phyloP scores from a whole-genome alignment of 2,113 vertebrate genomes.

The Lutjanus erythropterus region DNA sequence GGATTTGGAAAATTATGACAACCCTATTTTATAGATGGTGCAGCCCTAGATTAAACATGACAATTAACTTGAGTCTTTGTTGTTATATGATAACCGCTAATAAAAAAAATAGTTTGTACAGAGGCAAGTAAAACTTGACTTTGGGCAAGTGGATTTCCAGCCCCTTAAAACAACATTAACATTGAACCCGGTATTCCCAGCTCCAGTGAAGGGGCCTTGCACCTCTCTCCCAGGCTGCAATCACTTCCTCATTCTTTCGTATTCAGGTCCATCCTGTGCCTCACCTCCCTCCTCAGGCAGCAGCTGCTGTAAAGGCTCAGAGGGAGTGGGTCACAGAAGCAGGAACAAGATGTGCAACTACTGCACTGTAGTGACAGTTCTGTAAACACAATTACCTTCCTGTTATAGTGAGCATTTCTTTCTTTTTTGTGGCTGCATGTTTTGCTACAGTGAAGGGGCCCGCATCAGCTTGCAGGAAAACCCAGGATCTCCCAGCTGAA shows the following conservation, averaged over 20 bases:
- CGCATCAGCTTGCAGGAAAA: slow-evolving; percentile 76
- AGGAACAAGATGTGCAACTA: slow-evolving; percentile 50
- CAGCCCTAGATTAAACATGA: too few species aligned
- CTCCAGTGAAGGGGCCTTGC: not conserved
- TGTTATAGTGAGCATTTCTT: slow-evolving; percentile 6
- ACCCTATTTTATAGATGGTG: too few species aligned
- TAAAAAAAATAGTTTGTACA: too few species aligned
- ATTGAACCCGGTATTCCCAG: too few species aligned
- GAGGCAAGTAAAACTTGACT: too few species aligned
- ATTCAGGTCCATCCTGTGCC: slow-evolving; percentile 32
- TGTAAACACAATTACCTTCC: slow-evolving; percentile 16
- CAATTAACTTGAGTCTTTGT: too few species aligned
- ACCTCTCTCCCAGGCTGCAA: slow-evolving; percentile 1
- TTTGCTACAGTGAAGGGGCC: slow-evolving; percentile 28
- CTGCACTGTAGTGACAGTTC: slow-evolving; percentile 30
- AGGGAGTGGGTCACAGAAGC: slow-evolving; percentile 26
- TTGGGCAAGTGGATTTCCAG: too few species aligned
- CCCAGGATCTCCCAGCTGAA: slow-evolving; percentile 79
- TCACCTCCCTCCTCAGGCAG: slow-evolving; percentile 41
- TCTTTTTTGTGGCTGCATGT: not conserved
- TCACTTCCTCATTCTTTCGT: slow-evolving; percentile 74
- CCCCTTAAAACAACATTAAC: too few species aligned
- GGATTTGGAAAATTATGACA: too few species aligned
- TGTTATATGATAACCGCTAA: too few species aligned
- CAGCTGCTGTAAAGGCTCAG: slow-evolving; percentile 42